These are phyloP conservation scores for Stegastes partitus DNA, from an alignment of 2,113 vertebrate genomes.

Conservation along the genomic window DNA sequence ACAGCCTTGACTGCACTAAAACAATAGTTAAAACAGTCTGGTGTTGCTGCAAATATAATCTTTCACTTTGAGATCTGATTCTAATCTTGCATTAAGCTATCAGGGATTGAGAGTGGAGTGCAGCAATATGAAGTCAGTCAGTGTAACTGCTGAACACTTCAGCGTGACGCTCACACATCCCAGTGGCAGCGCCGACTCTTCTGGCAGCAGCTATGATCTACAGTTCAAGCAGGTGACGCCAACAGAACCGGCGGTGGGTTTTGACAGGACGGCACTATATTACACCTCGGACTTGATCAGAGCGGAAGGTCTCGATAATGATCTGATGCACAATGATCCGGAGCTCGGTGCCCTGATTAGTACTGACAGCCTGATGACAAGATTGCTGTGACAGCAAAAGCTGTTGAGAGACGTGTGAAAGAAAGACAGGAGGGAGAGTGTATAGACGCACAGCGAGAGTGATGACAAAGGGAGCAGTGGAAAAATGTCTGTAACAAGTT, in stretches of 20 bases:
- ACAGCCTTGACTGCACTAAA: slow-evolving; percentile 67
- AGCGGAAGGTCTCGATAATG: slow-evolving; percentile 59
- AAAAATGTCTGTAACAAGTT: slow-evolving; percentile 13
- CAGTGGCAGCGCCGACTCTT: slow-evolving; percentile 36
- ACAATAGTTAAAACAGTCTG: slow-evolving; percentile 4
- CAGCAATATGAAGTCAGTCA: slow-evolving; percentile 27
- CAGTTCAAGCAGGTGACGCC: slow-evolving; percentile 59
- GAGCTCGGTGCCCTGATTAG: slow-evolving; percentile 54
- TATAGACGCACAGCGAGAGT: slow-evolving; percentile 15
- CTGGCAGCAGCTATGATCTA: slow-evolving; percentile 56
- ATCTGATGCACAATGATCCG: slow-evolving; percentile 65
- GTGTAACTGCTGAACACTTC: slow-evolving; percentile 31
- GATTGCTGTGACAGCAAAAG: slow-evolving; percentile 55
- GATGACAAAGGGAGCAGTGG: slow-evolving; percentile 8
- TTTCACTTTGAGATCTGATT: not conserved
- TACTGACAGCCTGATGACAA: slow-evolving; percentile 61
- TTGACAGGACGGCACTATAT: slow-evolving; percentile 45
- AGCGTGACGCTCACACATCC: slow-evolving; percentile 38
- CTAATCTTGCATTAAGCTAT: not conserved
- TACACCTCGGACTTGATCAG: slow-evolving; percentile 61
- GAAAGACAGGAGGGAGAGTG: slow-evolving; percentile 20
- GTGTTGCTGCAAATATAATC: not conserved
- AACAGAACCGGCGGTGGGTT: slow-evolving; percentile 29
- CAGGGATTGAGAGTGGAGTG: slow-evolving; percentile 8
- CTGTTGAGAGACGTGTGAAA: slow-evolving; percentile 35